Evolutionary conservation across 2,797 vertebrate genomes (phyloP).

Genomic region (Oreochromis mossambicus): DNA sequence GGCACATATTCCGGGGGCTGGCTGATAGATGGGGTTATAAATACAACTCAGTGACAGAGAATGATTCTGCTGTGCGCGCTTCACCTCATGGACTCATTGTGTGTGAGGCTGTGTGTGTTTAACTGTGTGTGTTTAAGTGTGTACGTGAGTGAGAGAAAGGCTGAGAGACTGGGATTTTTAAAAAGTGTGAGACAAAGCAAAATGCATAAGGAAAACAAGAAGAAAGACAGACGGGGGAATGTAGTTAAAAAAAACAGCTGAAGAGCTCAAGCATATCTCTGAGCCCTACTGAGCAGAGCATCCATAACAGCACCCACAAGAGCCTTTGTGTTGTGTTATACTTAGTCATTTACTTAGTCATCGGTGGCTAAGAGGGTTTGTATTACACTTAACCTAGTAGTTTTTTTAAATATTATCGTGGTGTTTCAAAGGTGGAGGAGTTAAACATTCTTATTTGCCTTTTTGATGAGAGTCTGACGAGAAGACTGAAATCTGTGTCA

Average conservation of each 20-base stretch:
- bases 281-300: neutral
- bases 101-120: neutral
- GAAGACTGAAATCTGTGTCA: neutral
- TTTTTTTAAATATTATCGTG: fast-evolving
- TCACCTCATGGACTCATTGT: constrained; percentile 27
- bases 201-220: constrained; percentile 1
- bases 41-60: constrained; percentile 64
- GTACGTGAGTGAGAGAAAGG: neutral
- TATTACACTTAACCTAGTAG: neutral
- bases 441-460: neutral
- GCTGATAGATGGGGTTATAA: constrained; percentile 69
- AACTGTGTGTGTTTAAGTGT: neutral
- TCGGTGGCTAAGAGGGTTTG: neutral
- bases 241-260: neutral
- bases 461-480: neutral
- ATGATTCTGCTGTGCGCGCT: constrained; percentile 49
- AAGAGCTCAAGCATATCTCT: neutral
- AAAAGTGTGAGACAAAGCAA: constrained; percentile 21
- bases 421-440: neutral
- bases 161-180: neutral
- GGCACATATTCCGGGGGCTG: constrained; percentile 45
- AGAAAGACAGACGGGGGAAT: neutral
- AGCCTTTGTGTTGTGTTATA: neutral
- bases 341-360: neutral
- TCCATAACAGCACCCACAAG: neutral